phyloP scores from a whole-genome alignment of 2,113 vertebrate genomes.

The Nicator chloris region DNA sequence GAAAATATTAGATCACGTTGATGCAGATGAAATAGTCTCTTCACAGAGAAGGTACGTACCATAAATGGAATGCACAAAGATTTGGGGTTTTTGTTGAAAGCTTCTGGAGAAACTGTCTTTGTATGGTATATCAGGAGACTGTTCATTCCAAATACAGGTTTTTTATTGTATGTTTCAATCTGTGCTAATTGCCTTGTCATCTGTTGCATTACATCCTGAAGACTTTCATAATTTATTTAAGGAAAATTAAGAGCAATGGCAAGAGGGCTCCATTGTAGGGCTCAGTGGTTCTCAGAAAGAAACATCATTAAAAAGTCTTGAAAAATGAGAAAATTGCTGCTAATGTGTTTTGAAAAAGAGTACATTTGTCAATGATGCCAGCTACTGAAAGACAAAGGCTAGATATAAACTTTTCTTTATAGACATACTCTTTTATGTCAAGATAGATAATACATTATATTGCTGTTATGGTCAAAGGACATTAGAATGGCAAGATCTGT shows the following conservation, averaged over 20 bases:
- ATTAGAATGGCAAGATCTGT: background rate
- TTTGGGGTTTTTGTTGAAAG: background rate
- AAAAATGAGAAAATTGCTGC: background rate
- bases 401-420: background rate
- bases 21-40: background rate
- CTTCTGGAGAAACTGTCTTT: background rate
- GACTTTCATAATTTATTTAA: background rate
- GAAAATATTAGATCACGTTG: background rate
- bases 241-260: background rate
- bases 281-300: background rate
- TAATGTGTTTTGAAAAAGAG: background rate
- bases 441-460: background rate
- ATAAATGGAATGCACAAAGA: background rate
- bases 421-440: background rate
- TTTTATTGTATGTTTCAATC: background rate
- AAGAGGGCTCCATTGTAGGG: background rate
- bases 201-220: background rate
- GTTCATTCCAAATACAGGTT: background rate
- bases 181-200: background rate
- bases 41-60: background rate
- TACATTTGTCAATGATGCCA: background rate
- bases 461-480: background rate
- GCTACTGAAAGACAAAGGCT: background rate
- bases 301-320: background rate
- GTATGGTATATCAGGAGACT: background rate